phyloP scores from a whole-genome alignment of 2,888 invertebrate species.

The Synanthedon myopaeformis region DNA sequence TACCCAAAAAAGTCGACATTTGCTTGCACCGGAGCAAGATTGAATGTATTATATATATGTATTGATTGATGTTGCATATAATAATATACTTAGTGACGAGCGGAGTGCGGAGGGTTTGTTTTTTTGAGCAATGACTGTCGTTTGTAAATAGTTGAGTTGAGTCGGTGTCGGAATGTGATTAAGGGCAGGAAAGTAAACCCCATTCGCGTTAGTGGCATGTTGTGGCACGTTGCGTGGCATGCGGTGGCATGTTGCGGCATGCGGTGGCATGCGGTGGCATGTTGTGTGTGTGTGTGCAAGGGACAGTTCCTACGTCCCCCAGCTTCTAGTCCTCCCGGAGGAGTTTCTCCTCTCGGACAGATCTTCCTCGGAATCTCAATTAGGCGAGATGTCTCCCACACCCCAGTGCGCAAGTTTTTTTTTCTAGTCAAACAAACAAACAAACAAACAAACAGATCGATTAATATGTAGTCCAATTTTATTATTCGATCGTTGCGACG shows the following conservation, averaged over 20 bases:
- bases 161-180: not conserved
- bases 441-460: too few species aligned
- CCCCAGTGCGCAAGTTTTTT: too few species aligned
- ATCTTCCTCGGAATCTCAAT: too few species aligned
- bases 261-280: slow-evolving; percentile 6
- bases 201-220: slow-evolving; percentile 37
- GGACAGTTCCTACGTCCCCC: slow-evolving; percentile 6
- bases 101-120: slow-evolving; percentile 11
- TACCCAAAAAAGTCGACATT: too few species aligned
- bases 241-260: not conserved
- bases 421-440: too few species aligned
- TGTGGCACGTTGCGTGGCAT: slow-evolving; percentile 11
- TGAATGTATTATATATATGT: too few species aligned
- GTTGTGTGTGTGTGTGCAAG: slow-evolving; percentile 8
- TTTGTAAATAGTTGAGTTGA: slow-evolving; percentile 44
- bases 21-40: too few species aligned
- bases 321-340: slow-evolving; percentile 38
- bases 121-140: slow-evolving; percentile 33
- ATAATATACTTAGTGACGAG: too few species aligned
- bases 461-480: too few species aligned
- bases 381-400: too few species aligned
- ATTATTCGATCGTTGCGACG: not conserved
- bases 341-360: too few species aligned
- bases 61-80: too few species aligned
- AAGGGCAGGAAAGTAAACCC: slow-evolving; percentile 37